Evolutionary conservation across 1,140 invertebrate species (phyloP).

Genomic region (Drosophila ironensis): DNA sequence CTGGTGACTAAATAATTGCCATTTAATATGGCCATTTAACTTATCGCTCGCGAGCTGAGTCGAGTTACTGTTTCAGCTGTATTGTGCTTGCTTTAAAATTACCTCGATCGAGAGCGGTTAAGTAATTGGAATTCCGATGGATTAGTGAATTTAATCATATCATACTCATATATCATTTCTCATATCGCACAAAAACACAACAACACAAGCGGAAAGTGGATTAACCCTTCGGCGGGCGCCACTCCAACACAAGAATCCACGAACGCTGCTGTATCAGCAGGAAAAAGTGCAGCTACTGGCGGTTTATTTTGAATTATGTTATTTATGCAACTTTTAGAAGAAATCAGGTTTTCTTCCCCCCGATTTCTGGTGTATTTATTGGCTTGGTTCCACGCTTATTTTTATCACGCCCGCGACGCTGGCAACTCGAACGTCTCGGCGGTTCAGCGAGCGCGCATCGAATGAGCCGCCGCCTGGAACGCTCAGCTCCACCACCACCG

Average conservation of each 20-base stretch:
- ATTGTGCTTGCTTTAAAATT: constrained; percentile 18
- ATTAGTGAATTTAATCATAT: constrained; percentile 28
- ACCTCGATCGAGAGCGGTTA: constrained; percentile 33
- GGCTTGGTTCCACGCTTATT: too few species aligned
- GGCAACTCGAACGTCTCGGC: constrained; percentile 55
- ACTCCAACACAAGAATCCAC: neutral
- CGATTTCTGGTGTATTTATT: neutral
- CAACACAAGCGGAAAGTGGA: constrained; percentile 16
- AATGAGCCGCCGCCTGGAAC: constrained; percentile 42
- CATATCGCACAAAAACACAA: constrained; percentile 24
- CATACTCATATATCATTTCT: too few species aligned
- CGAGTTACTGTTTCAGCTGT: constrained; percentile 28
- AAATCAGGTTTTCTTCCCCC: constrained; percentile 36
- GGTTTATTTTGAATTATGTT: constrained; percentile 5
- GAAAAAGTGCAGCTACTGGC: neutral
- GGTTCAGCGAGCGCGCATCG: constrained; percentile 69
- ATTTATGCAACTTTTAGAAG: constrained; percentile 28
- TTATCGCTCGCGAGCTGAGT: constrained; percentile 26
- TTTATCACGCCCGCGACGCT: constrained; percentile 46
- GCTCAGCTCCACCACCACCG: too few species aligned
- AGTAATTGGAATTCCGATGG: constrained; percentile 43
- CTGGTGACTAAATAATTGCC: constrained; percentile 50
- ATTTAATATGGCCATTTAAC: constrained; percentile 39
- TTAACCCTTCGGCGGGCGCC: neutral
- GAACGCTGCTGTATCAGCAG: neutral